Conservation (phyloP, 2,888 invertebrate genomes). For the Dicyrtoma fusca region DNA sequence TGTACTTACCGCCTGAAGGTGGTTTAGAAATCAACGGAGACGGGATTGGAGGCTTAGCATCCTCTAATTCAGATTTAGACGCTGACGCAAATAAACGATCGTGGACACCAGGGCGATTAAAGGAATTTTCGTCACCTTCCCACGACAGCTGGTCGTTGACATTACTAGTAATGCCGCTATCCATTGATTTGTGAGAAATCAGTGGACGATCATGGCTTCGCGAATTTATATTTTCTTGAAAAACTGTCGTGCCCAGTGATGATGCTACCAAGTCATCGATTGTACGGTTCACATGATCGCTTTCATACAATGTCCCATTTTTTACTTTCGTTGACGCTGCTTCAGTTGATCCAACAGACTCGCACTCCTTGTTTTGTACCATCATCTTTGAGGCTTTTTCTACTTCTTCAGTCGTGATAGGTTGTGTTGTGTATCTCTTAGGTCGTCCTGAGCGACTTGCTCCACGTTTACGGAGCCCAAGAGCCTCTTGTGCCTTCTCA, state of each 20-base stretch:
- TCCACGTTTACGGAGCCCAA: background rate
- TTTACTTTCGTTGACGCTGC: slow-evolving; percentile 1
- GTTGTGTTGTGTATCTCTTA: slow-evolving; percentile 71
- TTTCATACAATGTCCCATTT: slow-evolving; percentile 8
- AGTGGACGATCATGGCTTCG: slow-evolving; percentile 12
- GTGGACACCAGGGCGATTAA: background rate
- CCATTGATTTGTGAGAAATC: slow-evolving; percentile 21
- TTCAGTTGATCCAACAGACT: slow-evolving; percentile 12
- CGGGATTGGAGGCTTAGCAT: too few species aligned
- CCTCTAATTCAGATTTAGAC: background rate
- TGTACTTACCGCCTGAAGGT: slow-evolving; percentile 26
- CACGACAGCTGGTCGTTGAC: slow-evolving; percentile 27
- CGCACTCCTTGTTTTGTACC: slow-evolving; percentile 21
- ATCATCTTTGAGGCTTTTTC: slow-evolving; percentile 60
- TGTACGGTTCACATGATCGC: background rate
- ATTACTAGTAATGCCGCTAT: slow-evolving; percentile 7
- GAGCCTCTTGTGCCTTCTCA: slow-evolving; percentile 26
- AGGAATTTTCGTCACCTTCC: slow-evolving; percentile 10
- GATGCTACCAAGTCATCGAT: slow-evolving; percentile 7
- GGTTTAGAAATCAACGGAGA: slow-evolving; percentile 17
- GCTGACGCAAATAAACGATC: background rate
- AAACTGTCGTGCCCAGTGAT: background rate
- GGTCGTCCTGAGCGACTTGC: background rate
- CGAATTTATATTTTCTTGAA: slow-evolving; percentile 11
- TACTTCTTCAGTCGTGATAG: slow-evolving; percentile 71